Evolutionary conservation across 2,888 invertebrate genomes (phyloP).

Genomic region (Lepas anatifera): DNA sequence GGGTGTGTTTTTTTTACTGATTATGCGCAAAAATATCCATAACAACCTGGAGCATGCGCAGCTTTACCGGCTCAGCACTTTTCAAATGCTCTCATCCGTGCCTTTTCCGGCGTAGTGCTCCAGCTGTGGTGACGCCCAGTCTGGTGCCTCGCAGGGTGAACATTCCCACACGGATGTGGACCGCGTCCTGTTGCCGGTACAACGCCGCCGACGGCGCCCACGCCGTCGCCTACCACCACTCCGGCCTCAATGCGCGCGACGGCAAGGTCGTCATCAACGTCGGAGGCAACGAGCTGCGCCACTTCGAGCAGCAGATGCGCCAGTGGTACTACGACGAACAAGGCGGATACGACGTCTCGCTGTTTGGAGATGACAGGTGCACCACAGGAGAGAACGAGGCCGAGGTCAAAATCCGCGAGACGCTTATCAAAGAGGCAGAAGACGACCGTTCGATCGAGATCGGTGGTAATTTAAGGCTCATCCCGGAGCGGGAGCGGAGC

Average conservation of each 20-base stretch:
- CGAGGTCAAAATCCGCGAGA: background rate
- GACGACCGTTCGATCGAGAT: background rate
- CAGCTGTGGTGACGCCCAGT: too few species aligned
- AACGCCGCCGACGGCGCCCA: background rate
- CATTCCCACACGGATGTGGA: background rate
- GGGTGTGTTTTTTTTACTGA: too few species aligned
- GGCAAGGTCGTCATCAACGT: background rate
- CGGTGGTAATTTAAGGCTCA: background rate
- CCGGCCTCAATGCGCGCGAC: background rate
- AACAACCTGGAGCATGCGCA: too few species aligned
- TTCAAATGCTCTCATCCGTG: too few species aligned
- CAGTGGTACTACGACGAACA: background rate
- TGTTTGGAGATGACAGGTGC: background rate
- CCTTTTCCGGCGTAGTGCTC: too few species aligned
- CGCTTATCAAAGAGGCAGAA: background rate
- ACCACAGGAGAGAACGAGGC: background rate
- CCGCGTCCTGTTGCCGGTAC: slow-evolving; percentile 2
- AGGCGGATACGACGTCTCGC: background rate
- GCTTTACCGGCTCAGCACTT: too few species aligned
- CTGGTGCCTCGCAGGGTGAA: slow-evolving; percentile 3
- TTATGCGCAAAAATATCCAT: too few species aligned
- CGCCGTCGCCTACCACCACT: background rate
- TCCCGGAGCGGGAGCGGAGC: background rate
- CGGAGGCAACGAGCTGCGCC: background rate
- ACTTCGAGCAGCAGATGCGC: background rate